Percentiles rank a stretch among this genome's conserved stretches.
Conservation (phyloP, 2,797 vertebrate genomes). For the Poliocrania exsul region DNA sequence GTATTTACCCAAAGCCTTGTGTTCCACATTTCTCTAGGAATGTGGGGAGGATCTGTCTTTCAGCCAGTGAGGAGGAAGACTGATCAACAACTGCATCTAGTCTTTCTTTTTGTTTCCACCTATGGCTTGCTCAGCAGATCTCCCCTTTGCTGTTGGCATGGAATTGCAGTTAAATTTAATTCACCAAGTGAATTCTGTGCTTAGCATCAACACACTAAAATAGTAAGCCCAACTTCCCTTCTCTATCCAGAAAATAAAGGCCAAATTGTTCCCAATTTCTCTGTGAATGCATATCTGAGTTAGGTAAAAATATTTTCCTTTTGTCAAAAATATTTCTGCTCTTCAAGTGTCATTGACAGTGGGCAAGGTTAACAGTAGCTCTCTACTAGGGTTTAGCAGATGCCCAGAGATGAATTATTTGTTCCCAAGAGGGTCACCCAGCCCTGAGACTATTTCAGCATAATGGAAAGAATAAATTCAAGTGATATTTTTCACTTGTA, state of each 20-base stretch:
- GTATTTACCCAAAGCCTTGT: slow-evolving; percentile 10
- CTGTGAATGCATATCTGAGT: slow-evolving; percentile 1
- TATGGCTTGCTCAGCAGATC: neutral
- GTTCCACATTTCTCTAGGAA: slow-evolving; percentile 17
- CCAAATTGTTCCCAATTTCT: neutral
- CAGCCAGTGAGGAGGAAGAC: neutral
- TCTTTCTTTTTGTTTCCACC: slow-evolving; percentile 13
- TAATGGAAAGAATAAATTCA: slow-evolving; percentile 17
- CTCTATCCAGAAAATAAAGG: neutral
- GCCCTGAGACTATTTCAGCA: neutral
- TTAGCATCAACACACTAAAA: neutral
- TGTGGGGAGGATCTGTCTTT: neutral
- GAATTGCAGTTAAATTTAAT: slow-evolving; percentile 38
- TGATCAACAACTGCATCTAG: neutral
- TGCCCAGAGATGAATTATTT: slow-evolving; percentile 15
- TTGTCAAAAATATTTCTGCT: slow-evolving; percentile 20
- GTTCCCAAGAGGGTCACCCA: slow-evolving; percentile 1
- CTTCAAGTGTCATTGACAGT: neutral
- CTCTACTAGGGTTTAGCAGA: slow-evolving; percentile 1
- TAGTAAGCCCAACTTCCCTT: neutral
- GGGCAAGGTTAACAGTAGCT: slow-evolving; percentile 8
- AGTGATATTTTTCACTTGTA: slow-evolving; percentile 20
- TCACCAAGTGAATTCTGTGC: slow-evolving; percentile 38
- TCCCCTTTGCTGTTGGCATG: slow-evolving; percentile 15
- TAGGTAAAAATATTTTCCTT: slow-evolving; percentile 14